Evolutionary conservation across 1,140 invertebrate genomes (phyloP).

Genomic region (Eumaeus atala): DNA sequence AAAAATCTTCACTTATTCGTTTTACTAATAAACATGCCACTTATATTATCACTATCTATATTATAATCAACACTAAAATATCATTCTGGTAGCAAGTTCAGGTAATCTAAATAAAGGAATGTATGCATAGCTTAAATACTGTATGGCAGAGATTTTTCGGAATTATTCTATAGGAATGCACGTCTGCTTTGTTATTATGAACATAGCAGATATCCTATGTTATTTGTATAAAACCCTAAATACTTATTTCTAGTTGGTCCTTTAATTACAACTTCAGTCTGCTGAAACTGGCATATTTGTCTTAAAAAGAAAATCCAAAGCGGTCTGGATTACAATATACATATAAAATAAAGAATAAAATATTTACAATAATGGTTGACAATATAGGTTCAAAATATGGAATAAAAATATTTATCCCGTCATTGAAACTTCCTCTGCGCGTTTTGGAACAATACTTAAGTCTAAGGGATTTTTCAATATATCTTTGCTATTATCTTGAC

Average conservation of each 20-base stretch:
- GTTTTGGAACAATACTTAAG: conserved; percentile 76
- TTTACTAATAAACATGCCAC: conserved; percentile 5
- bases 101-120: conserved; percentile 59
- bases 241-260: neutral
- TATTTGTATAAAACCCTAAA: neutral
- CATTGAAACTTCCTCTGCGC: conserved; percentile 68
- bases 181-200: neutral
- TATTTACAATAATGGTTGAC: conserved; percentile 12
- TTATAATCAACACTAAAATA: conserved; percentile 29
- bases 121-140: conserved; percentile 64
- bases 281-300: neutral
- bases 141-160: conserved; percentile 62
- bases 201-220: conserved; percentile 4
- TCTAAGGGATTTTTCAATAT: conserved; percentile 79
- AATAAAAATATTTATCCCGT: conserved; percentile 44
- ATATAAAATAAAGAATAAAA: too few species aligned
- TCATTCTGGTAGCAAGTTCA: conserved; percentile 47
- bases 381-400: neutral
- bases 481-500: conserved; percentile 68
- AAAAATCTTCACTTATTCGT: neutral
- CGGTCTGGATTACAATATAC: too few species aligned
- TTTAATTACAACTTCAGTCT: neutral
- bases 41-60: conserved; percentile 36
- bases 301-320: too few species aligned
- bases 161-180: conserved; percentile 11